Evolutionary conservation across 2,888 invertebrate genomes (phyloP), one percentile per base, ranked within the genome.

Genomic region (Eupithecia subfuscata): DNA sequence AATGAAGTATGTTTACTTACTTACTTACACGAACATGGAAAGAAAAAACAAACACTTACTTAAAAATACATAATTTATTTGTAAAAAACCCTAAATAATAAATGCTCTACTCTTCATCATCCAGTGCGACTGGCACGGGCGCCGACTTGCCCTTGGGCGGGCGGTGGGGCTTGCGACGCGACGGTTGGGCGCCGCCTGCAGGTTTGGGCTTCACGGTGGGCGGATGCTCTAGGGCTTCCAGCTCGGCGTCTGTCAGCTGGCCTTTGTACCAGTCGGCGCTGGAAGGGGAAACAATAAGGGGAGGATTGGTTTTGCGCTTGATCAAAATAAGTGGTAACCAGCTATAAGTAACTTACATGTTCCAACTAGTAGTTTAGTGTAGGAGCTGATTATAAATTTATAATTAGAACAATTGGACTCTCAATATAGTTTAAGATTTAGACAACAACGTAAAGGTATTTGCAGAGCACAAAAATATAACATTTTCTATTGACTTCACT

Each of bases 211-310:
- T 96, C 22, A 95, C 93, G 56, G 96, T 96, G 60, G 97, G 96
- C 3, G 98, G 97, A 92, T 97, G 96, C 90, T 98, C 98, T 80
- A 98, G 91, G 63, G 97, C 97, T 0, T 97, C 97, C 75, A 98
- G 90, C 88, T 98, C 96, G 63, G 96, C 97, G 79, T 98, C 98
- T 12, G 97, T 97, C 84, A 98, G 91, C 81, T 97, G 96, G 64
- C 96, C 98, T 88, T 98, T 98, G 94, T 98, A 98, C 98, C 98
- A 98, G 86, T 98, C 98, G 82, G 96, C 97, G 90, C 98, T 98
- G 91, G n/a, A 95, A 84, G 40, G 7, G 30, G 37, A 72, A 67
- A 34, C 7, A 34, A 7, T 34, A 7, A 34, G 6, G 34, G 2
- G 2, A 30, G 30, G 30, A 30, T 30, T 30, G 30, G 34, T 34